phyloP scores from a whole-genome alignment of 2,888 invertebrate species.

The Limnephilus rhombicus region DNA sequence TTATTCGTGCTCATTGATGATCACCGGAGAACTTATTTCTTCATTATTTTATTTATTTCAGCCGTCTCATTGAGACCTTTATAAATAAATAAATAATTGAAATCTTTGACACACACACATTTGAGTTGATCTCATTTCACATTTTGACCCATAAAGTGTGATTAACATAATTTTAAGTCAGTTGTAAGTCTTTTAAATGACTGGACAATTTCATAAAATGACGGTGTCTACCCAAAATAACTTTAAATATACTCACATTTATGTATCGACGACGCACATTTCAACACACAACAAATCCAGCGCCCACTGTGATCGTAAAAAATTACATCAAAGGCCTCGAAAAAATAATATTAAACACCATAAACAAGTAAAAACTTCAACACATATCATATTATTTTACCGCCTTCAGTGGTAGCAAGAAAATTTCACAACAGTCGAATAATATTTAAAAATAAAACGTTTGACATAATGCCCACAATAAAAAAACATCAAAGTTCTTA shows the following conservation, averaged over 20 bases:
- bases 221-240: background rate
- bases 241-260: conserved; percentile 21
- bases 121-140: no score
- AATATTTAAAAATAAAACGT: conserved; percentile 3
- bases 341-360: background rate
- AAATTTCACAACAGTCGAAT: background rate
- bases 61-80: no score
- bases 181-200: background rate
- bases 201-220: background rate
- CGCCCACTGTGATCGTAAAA: conserved; percentile 19
- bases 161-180: background rate
- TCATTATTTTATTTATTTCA: no score
- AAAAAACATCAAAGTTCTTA: conserved; percentile 5
- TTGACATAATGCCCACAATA: background rate
- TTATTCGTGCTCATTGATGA: no score
- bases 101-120: no score
- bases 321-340: conserved; percentile 15
- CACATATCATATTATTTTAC: conserved; percentile 9
- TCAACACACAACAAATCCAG: conserved; percentile 9
- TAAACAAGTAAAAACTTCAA: conserved; percentile 33
- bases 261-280: conserved; percentile 8
- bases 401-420: background rate
- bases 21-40: no score
- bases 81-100: no score
- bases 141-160: background rate